Evolutionary conservation across 2,888 invertebrate species (phyloP), one percentile per base, ranked within the genome.

Genomic region (Stenurella melanura): DNA sequence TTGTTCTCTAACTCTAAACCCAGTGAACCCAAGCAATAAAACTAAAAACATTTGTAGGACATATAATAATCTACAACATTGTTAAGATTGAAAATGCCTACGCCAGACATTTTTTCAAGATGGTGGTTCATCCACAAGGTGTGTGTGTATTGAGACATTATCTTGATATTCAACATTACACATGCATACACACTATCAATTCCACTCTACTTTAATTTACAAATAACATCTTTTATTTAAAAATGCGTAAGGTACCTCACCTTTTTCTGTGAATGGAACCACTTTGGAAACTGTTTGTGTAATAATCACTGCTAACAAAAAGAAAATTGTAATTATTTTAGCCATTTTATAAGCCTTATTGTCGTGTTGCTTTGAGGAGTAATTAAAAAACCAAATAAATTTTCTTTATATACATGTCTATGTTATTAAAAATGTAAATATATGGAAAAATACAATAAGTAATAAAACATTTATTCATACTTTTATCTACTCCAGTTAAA

Each of bases 391-490:
- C 15, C 15, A n/a, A 30, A 30, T 10, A 30, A 34, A 5, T 21
- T 30, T 21, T 21, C 61, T 10, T 61, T 61, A 61, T 61, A 61
- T 61, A 61, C 26, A 11, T 15, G 0, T 58, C 4, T 30, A n/a
- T n/a, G 15, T 34, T 30, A 61, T 15, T 26, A 9, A 26, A 26
- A 26, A 61, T 61, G 61, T n/a, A 30, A 61, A 61, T 61, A n/a
- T 30, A 30, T 61, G 61, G 26, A 26, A 61, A n/a, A 61, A 61
- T 61, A 61, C 34, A 30, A 30, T 12, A 50, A 26, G 42, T 15
- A 61, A n/a, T 61, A 15, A 30, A 61, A 61, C 57, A 58, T 21
- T 19, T 61, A 61, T 61, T 30, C 34, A 30, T n/a, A 61, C 26
- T 12, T 30, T 61, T 61, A 21, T 30, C n/a, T 50, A 50, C 50